Conservation (phyloP, 2,888 invertebrate genomes). For the Drosophila mettleri region DNA sequence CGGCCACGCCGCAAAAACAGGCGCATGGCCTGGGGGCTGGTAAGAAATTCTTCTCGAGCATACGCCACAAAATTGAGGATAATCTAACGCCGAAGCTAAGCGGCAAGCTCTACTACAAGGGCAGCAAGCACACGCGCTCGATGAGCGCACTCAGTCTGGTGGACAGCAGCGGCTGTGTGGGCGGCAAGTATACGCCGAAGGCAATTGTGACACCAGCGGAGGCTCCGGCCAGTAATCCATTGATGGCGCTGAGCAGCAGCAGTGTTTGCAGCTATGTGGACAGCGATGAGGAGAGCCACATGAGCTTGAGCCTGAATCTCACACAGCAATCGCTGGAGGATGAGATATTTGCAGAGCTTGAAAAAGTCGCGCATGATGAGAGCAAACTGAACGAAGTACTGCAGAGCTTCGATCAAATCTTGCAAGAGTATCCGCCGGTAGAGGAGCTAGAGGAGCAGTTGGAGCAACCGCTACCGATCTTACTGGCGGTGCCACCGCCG, state of each 20-base stretch:
- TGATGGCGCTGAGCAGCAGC: slow-evolving; percentile 52
- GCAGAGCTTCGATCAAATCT: slow-evolving; percentile 86
- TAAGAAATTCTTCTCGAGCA: slow-evolving; percentile 81
- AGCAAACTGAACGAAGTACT: slow-evolving; percentile 86
- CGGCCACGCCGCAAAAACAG: slow-evolving; percentile 40
- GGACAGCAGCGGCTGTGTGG: slow-evolving; percentile 61
- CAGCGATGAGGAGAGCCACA: slow-evolving; percentile 82
- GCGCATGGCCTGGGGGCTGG: slow-evolving; percentile 58
- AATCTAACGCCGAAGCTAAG: slow-evolving; percentile 82
- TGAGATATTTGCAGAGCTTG: slow-evolving; percentile 85
- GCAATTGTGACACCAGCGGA: slow-evolving; percentile 5
- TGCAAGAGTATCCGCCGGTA: slow-evolving; percentile 84
- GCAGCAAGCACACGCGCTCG: slow-evolving; percentile 79
- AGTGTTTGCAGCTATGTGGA: slow-evolving; percentile 73
- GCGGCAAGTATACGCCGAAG: slow-evolving; percentile 68
- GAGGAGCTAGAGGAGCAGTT: slow-evolving; percentile 24
- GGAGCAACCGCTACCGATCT: slow-evolving; percentile 17
- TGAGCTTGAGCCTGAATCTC: slow-evolving; percentile 78
- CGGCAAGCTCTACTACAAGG: slow-evolving; percentile 82
- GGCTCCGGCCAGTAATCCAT: slow-evolving; percentile 10
- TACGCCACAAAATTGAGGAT: slow-evolving; percentile 85
- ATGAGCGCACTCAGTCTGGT: slow-evolving; percentile 72
- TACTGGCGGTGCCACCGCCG: slow-evolving; percentile 39
- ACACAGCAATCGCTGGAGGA: slow-evolving; percentile 84
- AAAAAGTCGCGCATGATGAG: slow-evolving; percentile 85